A percentile compares a stretch with the other conserved stretches of the same genome.
Conservation (phyloP, 2,888 invertebrate genomes). For the Balanococcus diminutus region DNA sequence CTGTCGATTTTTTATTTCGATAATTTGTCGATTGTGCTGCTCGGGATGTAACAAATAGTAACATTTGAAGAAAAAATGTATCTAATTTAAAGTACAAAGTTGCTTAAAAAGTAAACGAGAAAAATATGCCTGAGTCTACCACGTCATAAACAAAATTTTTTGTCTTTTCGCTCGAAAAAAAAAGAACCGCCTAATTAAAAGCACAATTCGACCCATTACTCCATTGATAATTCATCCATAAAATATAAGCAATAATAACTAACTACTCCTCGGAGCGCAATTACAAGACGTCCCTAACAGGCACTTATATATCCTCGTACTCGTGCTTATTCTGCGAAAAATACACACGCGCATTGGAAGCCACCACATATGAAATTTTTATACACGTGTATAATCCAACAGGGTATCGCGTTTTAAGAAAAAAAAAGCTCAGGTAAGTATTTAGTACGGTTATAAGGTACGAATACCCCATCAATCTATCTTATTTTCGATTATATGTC, state of each 20-base stretch:
- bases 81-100: too few species aligned
- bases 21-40: too few species aligned
- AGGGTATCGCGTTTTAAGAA: conserved; percentile 6
- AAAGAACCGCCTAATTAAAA: too few species aligned
- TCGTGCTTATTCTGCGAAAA: not conserved
- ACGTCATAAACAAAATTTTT: too few species aligned
- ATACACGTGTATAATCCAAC: not conserved
- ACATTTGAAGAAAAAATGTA: too few species aligned
- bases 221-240: too few species aligned
- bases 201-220: too few species aligned
- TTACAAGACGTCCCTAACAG: not conserved
- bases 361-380: not conserved
- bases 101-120: too few species aligned
- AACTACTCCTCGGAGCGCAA: not conserved
- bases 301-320: not conserved
- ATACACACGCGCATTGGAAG: not conserved
- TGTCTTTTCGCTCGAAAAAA: too few species aligned
- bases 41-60: too few species aligned
- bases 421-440: not conserved
- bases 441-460: not conserved
- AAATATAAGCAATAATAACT: not conserved
- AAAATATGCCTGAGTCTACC: too few species aligned
- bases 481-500: conserved; percentile 49
- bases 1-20: too few species aligned
- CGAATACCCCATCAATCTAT: conserved; percentile 41